These are phyloP conservation scores for Parazoanthus swiftii DNA, from an alignment of 92 coral and sea anemone genomes.

Conservation along the genomic window DNA sequence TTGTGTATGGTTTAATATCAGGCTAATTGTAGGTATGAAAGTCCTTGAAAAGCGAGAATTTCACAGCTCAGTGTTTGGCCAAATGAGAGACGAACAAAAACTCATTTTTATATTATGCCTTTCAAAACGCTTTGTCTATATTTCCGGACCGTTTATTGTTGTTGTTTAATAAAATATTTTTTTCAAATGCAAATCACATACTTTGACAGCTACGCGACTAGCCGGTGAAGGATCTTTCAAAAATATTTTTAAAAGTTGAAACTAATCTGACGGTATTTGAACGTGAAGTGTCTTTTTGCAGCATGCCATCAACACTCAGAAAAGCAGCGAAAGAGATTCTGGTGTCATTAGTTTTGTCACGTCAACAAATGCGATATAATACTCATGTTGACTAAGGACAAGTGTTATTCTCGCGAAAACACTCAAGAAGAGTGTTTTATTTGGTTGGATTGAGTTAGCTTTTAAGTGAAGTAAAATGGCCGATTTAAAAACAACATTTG, in stretches of 20 bases:
- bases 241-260: not conserved
- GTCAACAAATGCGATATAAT: conserved; percentile 21
- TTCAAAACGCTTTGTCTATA: not conserved
- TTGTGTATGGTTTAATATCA: no score
- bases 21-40: not conserved
- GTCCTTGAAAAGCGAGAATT: not conserved
- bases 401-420: not conserved
- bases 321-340: conserved; percentile 16
- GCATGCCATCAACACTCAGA: conserved; percentile 8
- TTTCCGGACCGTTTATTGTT: not conserved
- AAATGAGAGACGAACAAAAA: not conserved
- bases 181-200: not conserved
- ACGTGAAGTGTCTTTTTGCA: conserved; percentile 1
- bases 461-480: not conserved
- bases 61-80: not conserved
- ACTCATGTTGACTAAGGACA: not conserved
- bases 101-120: no score
- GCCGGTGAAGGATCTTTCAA: not conserved
- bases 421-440: conserved; percentile 22
- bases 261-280: conserved; percentile 5
- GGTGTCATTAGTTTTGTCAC: conserved; percentile 35
- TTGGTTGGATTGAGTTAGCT: not conserved
- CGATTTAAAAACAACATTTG: conserved; percentile 14
- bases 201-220: not conserved
- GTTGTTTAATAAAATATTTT: not conserved